Conservation (phyloP, 1,140 invertebrate species). For the Hylaeus anthracinus region DNA sequence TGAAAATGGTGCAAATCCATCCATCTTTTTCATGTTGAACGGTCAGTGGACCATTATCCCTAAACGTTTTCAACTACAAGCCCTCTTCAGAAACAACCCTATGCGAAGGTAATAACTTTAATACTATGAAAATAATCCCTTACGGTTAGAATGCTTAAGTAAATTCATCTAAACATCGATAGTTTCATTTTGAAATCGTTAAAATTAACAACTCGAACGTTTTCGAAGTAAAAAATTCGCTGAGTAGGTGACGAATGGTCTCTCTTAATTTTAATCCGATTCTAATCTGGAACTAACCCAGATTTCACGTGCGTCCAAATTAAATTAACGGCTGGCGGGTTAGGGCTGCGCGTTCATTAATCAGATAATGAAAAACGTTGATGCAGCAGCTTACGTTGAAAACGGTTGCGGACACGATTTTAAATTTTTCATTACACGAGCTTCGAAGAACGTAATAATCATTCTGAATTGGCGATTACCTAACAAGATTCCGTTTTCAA, state of each 20-base stretch:
- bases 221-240: background rate
- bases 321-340: slow-evolving; percentile 13
- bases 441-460: background rate
- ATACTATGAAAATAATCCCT: too few species aligned
- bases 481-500: slow-evolving; percentile 2
- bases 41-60: too few species aligned
- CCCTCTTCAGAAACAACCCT: too few species aligned
- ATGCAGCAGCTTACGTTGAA: background rate
- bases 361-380: slow-evolving; percentile 18
- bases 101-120: too few species aligned
- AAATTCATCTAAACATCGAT: too few species aligned
- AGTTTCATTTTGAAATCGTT: background rate
- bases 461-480: background rate
- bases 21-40: too few species aligned
- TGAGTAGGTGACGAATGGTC: background rate
- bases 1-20: too few species aligned
- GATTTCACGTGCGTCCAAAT: slow-evolving; percentile 26
- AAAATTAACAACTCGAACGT: background rate
- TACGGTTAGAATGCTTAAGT: too few species aligned
- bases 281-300: slow-evolving; percentile 44
- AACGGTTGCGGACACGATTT: background rate
- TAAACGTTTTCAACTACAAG: too few species aligned
- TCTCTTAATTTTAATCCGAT: slow-evolving; percentile 37
- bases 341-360: background rate
- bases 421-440: background rate